These are phyloP conservation scores for Synergus umbraculus DNA, from an alignment of 2,888 invertebrate species.

Conservation along the genomic window DNA sequence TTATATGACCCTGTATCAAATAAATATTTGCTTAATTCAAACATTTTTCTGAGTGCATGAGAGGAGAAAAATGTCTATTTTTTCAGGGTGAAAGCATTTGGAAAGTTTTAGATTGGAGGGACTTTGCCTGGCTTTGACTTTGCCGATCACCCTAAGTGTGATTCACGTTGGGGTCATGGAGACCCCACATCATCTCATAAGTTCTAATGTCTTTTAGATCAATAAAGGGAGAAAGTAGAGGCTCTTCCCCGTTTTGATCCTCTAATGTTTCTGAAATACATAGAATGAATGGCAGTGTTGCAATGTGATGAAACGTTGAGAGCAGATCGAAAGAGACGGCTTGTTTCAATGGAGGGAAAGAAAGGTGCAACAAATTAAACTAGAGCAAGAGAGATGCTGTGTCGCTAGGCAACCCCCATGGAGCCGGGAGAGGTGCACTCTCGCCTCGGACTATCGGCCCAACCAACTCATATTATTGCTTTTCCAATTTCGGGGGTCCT, in stretches of 20 bases:
- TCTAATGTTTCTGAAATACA: slow-evolving; percentile 29
- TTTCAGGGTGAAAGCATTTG: background rate
- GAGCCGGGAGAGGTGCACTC: slow-evolving; percentile 56
- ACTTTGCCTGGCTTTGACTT: background rate
- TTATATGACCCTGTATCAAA: too few species aligned
- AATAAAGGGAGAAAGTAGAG: slow-evolving; percentile 7
- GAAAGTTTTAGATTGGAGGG: background rate
- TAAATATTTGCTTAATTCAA: too few species aligned
- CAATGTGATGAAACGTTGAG: slow-evolving; percentile 38
- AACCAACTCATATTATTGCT: slow-evolving; percentile 66
- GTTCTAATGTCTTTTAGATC: slow-evolving; percentile 23
- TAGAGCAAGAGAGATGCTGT: slow-evolving; percentile 60
- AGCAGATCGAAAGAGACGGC: slow-evolving; percentile 33
- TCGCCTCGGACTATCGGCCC: slow-evolving; percentile 51
- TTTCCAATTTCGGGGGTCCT: slow-evolving; percentile 69
- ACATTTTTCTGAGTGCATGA: too few species aligned
- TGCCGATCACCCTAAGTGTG: slow-evolving; percentile 6
- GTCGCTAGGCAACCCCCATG: slow-evolving; percentile 73
- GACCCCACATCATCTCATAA: background rate
- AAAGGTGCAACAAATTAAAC: slow-evolving; percentile 31
- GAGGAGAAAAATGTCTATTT: too few species aligned
- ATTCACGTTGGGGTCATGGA: slow-evolving; percentile 4
- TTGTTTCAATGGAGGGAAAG: slow-evolving; percentile 44
- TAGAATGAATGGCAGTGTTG: slow-evolving; percentile 18
- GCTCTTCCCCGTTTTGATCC: slow-evolving; percentile 14